Evolutionary conservation across 2,797 vertebrate species (phyloP), one percentile per base, ranked within the genome.

Genomic region (Chelon auratus): DNA sequence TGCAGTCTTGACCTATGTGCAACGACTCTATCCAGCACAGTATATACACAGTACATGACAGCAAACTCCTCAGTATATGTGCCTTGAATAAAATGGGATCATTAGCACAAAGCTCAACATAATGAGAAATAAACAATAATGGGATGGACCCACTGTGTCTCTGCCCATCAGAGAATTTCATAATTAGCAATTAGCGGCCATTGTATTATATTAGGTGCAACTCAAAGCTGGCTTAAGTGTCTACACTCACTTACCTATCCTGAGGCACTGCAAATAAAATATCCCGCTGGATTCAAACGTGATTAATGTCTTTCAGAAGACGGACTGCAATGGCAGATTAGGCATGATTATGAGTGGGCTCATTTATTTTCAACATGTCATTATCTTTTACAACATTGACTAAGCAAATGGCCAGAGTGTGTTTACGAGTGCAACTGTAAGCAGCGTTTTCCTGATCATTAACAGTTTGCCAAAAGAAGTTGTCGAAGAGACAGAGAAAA

Each of bases 361-460:
- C 91, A 92, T 94, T 93, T 93, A 89, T 92, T 94, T 93, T 93
- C 84, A 92, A 88, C 91, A 93, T 91, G 90, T 94, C 92, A 91
- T 94, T 93, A 94, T 94, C 90, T 87, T 91, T 89, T 87, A 83
- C 85, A 83, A 82, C 87, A 89, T 86, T 86, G 87, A 89, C 83
- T 81, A 86, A 90, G 89, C 82, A 84, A 93, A 90, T 85, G 88
- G 86, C 80, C 80, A 80, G 36, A 87, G 72, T 64, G 70, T 86
- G 74, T 87, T 92, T 86, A 79, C 66, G 69, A 81, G 66, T 54
- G 67, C 36, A 48, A 68, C 48, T 71, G 62, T 61, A 71, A 80
- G 62, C 51, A 56, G 66, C 26, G 57, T 78, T 83, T 82, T 67
- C 62, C 42, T 51, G 45, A 77, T 79, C 84, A 81, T 86, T 87